Percentiles rank a stretch among this genome's conserved stretches.
Evolutionary conservation across 2,113 vertebrate genomes (phyloP).

Genomic region (Forbesichthys papilliferus): DNA sequence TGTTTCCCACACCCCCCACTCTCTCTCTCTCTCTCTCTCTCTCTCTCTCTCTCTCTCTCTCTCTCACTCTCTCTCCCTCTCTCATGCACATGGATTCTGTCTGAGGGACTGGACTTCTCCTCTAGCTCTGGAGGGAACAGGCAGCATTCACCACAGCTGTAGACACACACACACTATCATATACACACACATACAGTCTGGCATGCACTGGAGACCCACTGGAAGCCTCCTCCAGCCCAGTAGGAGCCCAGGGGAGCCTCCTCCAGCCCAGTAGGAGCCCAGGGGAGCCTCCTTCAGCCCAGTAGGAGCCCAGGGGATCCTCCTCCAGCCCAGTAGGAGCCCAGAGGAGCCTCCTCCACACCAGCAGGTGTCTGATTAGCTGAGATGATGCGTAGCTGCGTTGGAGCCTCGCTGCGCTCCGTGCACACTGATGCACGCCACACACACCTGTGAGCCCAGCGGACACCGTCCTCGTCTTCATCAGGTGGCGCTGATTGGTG

Average conservation of each 20-base stretch:
- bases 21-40: neutral
- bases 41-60: neutral
- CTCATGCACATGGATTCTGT: neutral
- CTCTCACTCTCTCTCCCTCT: neutral
- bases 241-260: neutral
- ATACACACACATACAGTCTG: neutral
- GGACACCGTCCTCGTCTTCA: too few relatives aligned
- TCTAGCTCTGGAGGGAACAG: constrained; percentile 3
- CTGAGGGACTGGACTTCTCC: neutral
- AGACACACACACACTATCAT: neutral
- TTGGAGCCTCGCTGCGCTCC: neutral
- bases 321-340: neutral
- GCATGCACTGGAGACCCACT: neutral
- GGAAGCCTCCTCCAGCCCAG: neutral
- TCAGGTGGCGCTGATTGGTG: too few relatives aligned
- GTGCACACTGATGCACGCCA: too few relatives aligned
- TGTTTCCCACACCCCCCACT: too few relatives aligned
- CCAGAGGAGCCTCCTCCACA: neutral
- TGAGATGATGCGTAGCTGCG: neutral
- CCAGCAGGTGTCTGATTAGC: neutral
- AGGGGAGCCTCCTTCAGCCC: neutral
- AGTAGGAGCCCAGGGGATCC: too few relatives aligned
- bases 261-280: neutral
- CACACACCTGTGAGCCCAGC: too few relatives aligned
- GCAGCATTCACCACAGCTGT: neutral